phyloP scores from a whole-genome alignment of 2,113 vertebrate species.

The Channa argus region DNA sequence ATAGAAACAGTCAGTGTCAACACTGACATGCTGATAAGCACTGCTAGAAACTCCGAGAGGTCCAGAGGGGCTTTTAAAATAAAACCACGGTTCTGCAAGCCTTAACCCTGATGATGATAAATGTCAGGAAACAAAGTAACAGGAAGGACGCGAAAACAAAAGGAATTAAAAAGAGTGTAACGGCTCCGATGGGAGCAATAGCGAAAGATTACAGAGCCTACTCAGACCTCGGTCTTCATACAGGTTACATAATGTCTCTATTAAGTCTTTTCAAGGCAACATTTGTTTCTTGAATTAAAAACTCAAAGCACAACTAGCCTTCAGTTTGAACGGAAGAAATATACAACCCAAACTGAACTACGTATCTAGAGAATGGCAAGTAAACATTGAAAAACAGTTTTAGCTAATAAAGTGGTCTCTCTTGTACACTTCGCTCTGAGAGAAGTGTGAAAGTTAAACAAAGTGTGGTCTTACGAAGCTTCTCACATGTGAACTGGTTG shows the following conservation, averaged over 20 bases:
- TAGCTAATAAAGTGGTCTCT: conserved; percentile 70
- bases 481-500: conserved; percentile 36
- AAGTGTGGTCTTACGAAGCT: conserved; percentile 58
- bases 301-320: conserved; percentile 69
- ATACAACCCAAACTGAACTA: conserved; percentile 70
- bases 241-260: conserved; percentile 75
- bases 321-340: conserved; percentile 68
- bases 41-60: conserved; percentile 31
- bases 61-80: conserved; percentile 43
- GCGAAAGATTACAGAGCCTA: conserved; percentile 78
- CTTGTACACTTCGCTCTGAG: conserved; percentile 36
- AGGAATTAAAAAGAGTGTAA: conserved; percentile 63
- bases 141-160: conserved; percentile 40
- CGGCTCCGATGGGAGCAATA: conserved; percentile 83
- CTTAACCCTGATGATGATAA: conserved; percentile 51
- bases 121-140: conserved; percentile 40
- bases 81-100: conserved; percentile 48
- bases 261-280: conserved; percentile 82
- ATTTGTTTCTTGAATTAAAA: conserved; percentile 76
- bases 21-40: conserved; percentile 45
- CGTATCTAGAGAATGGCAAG: conserved; percentile 71
- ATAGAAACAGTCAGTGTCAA: conserved; percentile 58
- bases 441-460: conserved; percentile 58
- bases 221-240: conserved; percentile 84
- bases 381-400: conserved; percentile 71